Conservation (phyloP, 2,888 invertebrate genomes). For the Griposia aprilina region DNA sequence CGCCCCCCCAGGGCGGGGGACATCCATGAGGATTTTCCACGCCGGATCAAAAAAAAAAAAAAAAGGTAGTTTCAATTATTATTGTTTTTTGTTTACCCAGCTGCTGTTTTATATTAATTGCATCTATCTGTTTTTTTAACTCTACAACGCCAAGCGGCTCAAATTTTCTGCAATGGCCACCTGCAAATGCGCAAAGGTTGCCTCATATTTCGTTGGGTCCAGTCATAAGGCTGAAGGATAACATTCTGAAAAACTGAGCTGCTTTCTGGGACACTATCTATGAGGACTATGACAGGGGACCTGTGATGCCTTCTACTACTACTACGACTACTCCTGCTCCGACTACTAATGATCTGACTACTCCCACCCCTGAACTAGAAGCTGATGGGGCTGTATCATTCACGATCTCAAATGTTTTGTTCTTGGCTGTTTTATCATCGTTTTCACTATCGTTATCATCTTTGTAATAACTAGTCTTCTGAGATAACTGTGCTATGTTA, state of each 20-base stretch:
- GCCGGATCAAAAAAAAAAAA: too few relatives aligned
- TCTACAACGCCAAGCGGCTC: constrained; percentile 66
- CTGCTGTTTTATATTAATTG: not conserved
- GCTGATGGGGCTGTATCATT: constrained; percentile 2
- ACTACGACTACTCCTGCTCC: not conserved
- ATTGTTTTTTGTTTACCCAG: not conserved
- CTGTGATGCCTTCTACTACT: constrained; percentile 62
- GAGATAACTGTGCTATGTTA: not conserved
- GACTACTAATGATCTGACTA: not conserved
- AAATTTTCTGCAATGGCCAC: constrained; percentile 67
- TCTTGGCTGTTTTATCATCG: constrained; percentile 1
- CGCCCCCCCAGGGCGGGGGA: too few relatives aligned
- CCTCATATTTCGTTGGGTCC: constrained; percentile 72
- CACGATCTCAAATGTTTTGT: constrained; percentile 27
- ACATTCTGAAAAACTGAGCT: constrained; percentile 61
- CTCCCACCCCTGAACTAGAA: not conserved
- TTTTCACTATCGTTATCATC: constrained; percentile 19
- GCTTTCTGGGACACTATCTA: constrained; percentile 75
- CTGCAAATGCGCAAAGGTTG: constrained; percentile 61
- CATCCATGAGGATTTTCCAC: too few relatives aligned
- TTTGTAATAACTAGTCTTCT: not conserved
- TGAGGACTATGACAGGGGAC: constrained; percentile 67
- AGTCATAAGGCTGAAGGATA: constrained; percentile 59
- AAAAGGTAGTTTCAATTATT: constrained; percentile 24
- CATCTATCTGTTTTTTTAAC: constrained; percentile 51